phyloP scores from a whole-genome alignment of 2,888 invertebrate species.

The Cyrtodaria siliqua region DNA sequence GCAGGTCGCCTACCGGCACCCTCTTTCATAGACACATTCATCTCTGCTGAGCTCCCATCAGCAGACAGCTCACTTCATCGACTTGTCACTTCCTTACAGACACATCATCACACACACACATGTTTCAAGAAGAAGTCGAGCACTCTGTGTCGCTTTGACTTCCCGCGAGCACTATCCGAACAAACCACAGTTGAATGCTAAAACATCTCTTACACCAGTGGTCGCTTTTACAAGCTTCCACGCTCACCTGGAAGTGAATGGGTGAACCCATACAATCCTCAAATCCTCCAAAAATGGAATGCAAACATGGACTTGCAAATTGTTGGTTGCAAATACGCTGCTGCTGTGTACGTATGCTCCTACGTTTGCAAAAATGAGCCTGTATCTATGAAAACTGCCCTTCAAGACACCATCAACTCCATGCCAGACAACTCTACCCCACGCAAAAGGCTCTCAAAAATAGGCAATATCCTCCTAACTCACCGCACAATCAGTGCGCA shows the following conservation, averaged over 20 bases:
- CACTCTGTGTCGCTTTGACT: slow-evolving; percentile 13
- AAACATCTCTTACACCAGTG: background rate
- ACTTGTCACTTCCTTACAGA: no score
- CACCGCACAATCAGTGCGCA: slow-evolving; percentile 15
- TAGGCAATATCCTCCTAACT: slow-evolving; percentile 23
- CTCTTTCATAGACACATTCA: slow-evolving; percentile 23
- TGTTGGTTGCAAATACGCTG: slow-evolving; percentile 22
- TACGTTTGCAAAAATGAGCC: slow-evolving; percentile 12
- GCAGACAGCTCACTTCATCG: no score
- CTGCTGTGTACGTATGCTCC: slow-evolving; percentile 16
- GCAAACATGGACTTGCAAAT: slow-evolving; percentile 20
- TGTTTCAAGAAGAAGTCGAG: background rate
- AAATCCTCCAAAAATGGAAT: slow-evolving; percentile 5
- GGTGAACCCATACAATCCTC: slow-evolving; percentile 13
- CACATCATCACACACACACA: slow-evolving; percentile 10
- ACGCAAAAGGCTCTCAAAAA: slow-evolving; percentile 10
- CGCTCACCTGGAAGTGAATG: slow-evolving; percentile 2
- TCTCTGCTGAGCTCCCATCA: background rate
- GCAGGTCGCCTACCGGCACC: slow-evolving; percentile 1
- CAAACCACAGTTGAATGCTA: background rate
- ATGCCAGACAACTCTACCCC: background rate
- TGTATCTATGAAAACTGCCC: background rate
- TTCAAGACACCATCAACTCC: background rate
- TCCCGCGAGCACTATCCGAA: background rate
- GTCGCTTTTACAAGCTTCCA: slow-evolving; percentile 5